Conservation (phyloP, 2,113 vertebrate genomes). For the Halcyon senegalensis region DNA sequence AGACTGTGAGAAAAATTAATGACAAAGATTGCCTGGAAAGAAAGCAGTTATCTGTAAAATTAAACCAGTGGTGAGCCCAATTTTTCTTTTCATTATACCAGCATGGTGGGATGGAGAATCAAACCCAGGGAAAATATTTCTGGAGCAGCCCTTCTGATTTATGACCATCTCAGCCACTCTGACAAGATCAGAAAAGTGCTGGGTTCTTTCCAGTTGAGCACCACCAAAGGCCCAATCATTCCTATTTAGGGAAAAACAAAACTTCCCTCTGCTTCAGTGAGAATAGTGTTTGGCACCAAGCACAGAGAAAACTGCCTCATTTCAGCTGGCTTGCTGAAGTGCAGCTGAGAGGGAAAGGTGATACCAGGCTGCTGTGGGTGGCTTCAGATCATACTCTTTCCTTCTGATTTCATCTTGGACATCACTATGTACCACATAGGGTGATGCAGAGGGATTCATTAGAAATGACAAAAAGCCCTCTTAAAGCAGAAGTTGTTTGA, state of each 20-base stretch:
- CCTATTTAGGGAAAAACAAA: conserved; percentile 71
- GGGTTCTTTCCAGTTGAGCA: conserved; percentile 58
- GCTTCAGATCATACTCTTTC: conserved; percentile 43
- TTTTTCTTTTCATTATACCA: conserved; percentile 49
- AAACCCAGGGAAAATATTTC: conserved; percentile 55
- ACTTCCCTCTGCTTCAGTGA: conserved; percentile 50
- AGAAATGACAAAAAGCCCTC: conserved; percentile 1
- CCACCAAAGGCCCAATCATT: conserved; percentile 58
- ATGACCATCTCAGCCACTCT: conserved; percentile 26
- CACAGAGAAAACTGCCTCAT: conserved; percentile 7
- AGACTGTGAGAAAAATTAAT: conserved; percentile 45
- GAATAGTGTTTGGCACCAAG: conserved; percentile 46
- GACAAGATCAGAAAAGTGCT: conserved; percentile 54
- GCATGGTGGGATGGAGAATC: conserved; percentile 35
- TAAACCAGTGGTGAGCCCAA: conserved; percentile 23
- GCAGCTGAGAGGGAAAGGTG: conserved; percentile 44
- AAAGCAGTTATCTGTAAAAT: conserved; percentile 49
- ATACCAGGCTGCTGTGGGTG: conserved; percentile 56
- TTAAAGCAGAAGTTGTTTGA: conserved; percentile 44
- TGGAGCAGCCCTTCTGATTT: conserved; percentile 52
- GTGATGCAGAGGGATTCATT: conserved; percentile 50
- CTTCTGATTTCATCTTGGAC: conserved; percentile 46
- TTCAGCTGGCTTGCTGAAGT: conserved; percentile 40
- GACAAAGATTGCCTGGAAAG: conserved; percentile 39
- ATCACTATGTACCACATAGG: conserved; percentile 26